phyloP scores from a whole-genome alignment of 1,140 invertebrate genomes.

The Trinorchestia longiramus region DNA sequence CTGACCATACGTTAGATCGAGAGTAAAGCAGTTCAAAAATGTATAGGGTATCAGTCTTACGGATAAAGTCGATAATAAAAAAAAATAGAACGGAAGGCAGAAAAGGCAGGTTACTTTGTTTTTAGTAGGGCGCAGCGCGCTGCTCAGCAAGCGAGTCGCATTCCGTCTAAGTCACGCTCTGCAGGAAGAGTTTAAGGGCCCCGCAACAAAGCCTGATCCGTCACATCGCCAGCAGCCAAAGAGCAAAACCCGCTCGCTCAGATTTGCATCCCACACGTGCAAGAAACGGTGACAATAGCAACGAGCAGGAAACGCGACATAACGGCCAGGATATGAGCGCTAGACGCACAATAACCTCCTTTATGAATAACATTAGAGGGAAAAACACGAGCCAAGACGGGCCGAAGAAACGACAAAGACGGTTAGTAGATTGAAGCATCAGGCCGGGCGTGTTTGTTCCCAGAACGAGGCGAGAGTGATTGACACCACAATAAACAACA shows the following conservation, averaged over 20 bases:
- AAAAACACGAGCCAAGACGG: constrained; percentile 24
- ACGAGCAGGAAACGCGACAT: constrained; percentile 42
- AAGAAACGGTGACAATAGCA: constrained; percentile 42
- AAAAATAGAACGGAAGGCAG: constrained; percentile 38
- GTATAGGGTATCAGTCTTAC: neutral
- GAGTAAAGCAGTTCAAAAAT: neutral
- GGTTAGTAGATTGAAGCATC: constrained; percentile 27
- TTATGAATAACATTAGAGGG: constrained; percentile 55
- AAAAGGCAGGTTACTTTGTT: constrained; percentile 25
- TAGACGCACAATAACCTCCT: constrained; percentile 52
- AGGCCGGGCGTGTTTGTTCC: neutral
- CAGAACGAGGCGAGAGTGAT: neutral
- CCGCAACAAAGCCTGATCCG: constrained; percentile 48
- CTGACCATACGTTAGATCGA: neutral
- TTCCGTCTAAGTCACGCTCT: constrained; percentile 27
- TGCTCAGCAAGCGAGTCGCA: constrained; percentile 45
- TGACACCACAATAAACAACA: neutral
- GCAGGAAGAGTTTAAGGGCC: constrained; percentile 52
- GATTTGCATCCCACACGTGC: constrained; percentile 39
- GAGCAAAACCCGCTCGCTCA: constrained; percentile 44
- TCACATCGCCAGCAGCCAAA: constrained; percentile 32
- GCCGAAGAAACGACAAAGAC: neutral
- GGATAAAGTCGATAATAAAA: neutral
- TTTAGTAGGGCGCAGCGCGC: neutral
- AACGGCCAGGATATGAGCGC: constrained; percentile 53